Evolutionary conservation across 2,113 vertebrate species (phyloP), one percentile per base, ranked within the genome.

Genomic region (Eonycteris spelaea): DNA sequence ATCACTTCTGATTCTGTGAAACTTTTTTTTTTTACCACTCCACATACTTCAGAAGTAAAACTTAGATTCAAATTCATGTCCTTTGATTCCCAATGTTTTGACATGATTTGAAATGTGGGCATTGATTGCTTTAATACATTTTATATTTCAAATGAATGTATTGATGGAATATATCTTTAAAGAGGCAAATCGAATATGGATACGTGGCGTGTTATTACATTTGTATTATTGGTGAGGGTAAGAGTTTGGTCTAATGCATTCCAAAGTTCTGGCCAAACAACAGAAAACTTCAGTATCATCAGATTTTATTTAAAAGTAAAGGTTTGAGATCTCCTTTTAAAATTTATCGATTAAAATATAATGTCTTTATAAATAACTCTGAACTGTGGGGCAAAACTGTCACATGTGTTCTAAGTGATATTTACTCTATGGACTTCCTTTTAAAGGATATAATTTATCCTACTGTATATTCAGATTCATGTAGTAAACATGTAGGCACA

Each of bases 231-330:
- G 16, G 57, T 43, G 11, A 11, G 85, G 51, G 5, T 82, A 79
- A 51, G 35, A 77, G 16, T 90, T 93, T 33, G 14, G 15, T 38
- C 4, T 70, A 63, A 75, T 45, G 14, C 1, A 33, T 91, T 92
- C 21, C 21, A 71, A 90, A 70, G 3, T 30, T 71, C 21, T 33
- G 43, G 21, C 33, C 21, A 33, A 57, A 77, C 4, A 79, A 45
- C 19, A 73, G 65, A 61, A 30, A 86, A 75, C 5, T 55, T 51
- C 3, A 70, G 21, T 4, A 35, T 16, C 21, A 43, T 43, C 51
- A 87, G 70, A 92, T 59, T 45, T 35, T 63, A 53, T 77, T 48
- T 70, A 91, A 95, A 95, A 86, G 26, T 30, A 74, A 92, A 73
- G 2, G 11, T 30, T 22, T 89, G 33, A 83, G 12, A 63, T 55